Evolutionary conservation across 2,797 vertebrate genomes (phyloP).

Genomic region (Diplodus sargus): DNA sequence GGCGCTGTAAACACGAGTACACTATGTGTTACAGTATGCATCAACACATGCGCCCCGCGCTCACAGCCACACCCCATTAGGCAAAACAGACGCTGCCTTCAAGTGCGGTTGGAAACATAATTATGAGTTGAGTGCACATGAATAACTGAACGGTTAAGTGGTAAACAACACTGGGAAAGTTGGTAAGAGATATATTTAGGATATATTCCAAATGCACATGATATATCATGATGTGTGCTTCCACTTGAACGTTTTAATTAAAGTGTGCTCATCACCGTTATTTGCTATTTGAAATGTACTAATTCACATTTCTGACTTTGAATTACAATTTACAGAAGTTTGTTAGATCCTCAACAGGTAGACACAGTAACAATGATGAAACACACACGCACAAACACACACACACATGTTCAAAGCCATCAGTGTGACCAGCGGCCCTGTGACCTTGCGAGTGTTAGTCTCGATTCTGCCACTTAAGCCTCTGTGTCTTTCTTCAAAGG

Average conservation of each 20-base stretch:
- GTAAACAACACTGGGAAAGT: constrained; percentile 12
- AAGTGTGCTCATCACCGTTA: constrained; percentile 4
- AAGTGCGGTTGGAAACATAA: constrained; percentile 27
- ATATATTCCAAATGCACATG: neutral
- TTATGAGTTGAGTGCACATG: constrained; percentile 16
- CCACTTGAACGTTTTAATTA: neutral
- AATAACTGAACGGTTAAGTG: constrained; percentile 16
- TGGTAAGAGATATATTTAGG: constrained; percentile 8
- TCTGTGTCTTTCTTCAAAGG: constrained; percentile 78
- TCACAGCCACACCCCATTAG: constrained; percentile 17
- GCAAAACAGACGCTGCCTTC: constrained; percentile 27
- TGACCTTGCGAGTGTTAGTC: constrained; percentile 74
- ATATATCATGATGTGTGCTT: neutral
- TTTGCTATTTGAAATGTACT: neutral
- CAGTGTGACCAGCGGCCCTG: constrained; percentile 67
- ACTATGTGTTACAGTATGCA: neutral
- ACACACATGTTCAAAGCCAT: constrained; percentile 39
- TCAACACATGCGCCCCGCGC: neutral
- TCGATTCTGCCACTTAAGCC: constrained; percentile 73
- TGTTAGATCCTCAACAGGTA: constrained; percentile 25
- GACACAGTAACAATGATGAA: constrained; percentile 3
- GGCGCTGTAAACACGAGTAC: neutral
- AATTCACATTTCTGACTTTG: constrained; percentile 15
- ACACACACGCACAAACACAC: constrained; percentile 12
- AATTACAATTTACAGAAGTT: constrained; percentile 3